A percentile compares a stretch with the other conserved stretches of the same genome.
phyloP scores from a whole-genome alignment of 2,797 vertebrate genomes.

The Pteropus rufus region DNA sequence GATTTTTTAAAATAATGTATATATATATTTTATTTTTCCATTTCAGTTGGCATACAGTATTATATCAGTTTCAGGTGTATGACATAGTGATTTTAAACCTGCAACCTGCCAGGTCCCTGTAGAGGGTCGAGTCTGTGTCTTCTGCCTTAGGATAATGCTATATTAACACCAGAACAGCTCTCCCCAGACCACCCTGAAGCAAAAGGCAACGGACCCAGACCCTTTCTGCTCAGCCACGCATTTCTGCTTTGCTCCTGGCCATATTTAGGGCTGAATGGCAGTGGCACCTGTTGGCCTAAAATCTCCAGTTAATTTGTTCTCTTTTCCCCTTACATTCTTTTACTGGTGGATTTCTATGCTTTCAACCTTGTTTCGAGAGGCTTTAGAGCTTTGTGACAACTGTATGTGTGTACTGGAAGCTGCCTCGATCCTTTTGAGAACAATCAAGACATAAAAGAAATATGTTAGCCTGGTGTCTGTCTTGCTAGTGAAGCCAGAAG shows the following conservation, averaged over 20 bases:
- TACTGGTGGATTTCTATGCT: background rate
- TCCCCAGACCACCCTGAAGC: fast-evolving
- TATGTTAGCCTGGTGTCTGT: background rate
- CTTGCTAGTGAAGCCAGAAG: background rate
- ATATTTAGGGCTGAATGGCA: background rate
- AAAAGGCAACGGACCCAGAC: background rate
- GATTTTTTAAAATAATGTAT: too few relatives aligned
- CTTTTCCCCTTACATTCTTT: background rate
- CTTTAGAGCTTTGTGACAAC: background rate
- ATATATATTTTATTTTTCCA: too few relatives aligned
- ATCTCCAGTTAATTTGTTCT: background rate
- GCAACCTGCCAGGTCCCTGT: background rate
- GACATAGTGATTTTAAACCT: too few relatives aligned
- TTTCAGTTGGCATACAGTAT: too few relatives aligned
- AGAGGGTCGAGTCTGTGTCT: background rate
- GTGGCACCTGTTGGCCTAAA: background rate
- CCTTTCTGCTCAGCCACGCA: fast-evolving
- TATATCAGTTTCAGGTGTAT: too few relatives aligned
- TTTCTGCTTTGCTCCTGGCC: background rate
- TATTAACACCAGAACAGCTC: too few relatives aligned
- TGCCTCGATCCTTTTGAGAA: background rate
- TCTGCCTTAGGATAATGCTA: background rate
- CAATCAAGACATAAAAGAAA: background rate
- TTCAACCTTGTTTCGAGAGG: background rate
- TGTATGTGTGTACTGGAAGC: background rate